These are phyloP conservation scores for Pachypeltis micranthus DNA, from an alignment of 1,140 invertebrate genomes.

Conservation along the genomic window DNA sequence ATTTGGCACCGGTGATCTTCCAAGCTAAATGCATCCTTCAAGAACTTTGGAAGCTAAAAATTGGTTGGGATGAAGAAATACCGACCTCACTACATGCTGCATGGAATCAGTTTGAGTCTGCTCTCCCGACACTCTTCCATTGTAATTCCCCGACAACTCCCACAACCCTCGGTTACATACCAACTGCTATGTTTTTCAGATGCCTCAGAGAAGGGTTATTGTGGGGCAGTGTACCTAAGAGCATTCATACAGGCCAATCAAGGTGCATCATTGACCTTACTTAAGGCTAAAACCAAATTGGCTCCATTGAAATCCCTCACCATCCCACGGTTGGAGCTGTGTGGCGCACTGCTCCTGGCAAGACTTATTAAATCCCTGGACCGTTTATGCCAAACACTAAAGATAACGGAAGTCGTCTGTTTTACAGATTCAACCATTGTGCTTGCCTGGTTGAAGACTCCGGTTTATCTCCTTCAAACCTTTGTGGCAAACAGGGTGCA, in stretches of 20 bases:
- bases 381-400: conserved; percentile 21
- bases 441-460: conserved; percentile 28
- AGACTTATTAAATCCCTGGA: conserved; percentile 24
- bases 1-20: conserved; percentile 27
- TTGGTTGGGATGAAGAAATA: conserved; percentile 31
- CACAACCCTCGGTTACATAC: not conserved
- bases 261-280: conserved; percentile 25
- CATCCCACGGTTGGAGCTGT: conserved; percentile 35
- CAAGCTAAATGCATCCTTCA: conserved; percentile 28
- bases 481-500: conserved; percentile 12
- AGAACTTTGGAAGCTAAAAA: conserved; percentile 27
- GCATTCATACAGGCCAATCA: conserved; percentile 17
- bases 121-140: conserved; percentile 6
- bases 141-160: not conserved
- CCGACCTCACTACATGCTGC: conserved; percentile 16
- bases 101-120: conserved; percentile 26
- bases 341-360: conserved; percentile 30
- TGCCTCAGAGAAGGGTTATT: conserved; percentile 31
- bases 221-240: conserved; percentile 28
- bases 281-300: conserved; percentile 31
- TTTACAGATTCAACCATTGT: conserved; percentile 33
- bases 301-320: conserved; percentile 31
- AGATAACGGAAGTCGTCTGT: conserved; percentile 20
- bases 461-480: not conserved
- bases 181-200: conserved; percentile 31